Evolutionary conservation across 1,140 invertebrate genomes (phyloP), one percentile per base, ranked within the genome.

Genomic region (Aphelenchoides besseyi): DNA sequence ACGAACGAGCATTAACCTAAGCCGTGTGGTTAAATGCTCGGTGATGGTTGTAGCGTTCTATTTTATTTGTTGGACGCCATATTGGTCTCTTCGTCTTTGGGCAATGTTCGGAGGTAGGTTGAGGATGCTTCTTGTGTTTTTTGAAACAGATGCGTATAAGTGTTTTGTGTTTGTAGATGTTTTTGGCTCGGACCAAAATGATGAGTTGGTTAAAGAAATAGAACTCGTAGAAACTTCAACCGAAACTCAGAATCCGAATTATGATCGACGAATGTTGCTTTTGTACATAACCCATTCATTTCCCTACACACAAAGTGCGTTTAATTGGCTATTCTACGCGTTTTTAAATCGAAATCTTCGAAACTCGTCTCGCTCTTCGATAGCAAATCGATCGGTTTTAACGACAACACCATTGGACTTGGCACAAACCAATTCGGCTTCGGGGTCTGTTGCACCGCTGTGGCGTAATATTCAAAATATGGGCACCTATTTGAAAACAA

Each of bases 261-360:
- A 41, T 41, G 55, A 8, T 48, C 72, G 30, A n/a, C 55, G 32
- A 3, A 76, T 72, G 26, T 57, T 80, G n/a, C 53, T 78, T 23
- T 73, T 82, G 66, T 81, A 81, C 57, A 26, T 81, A 23, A 33
- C 82, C 1, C 79, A 81, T 37, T 69, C 80, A 3, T 59, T 81
- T 3, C 80, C 79, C 2, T 81, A 82, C 59, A 68, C 79, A 0
- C 80, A 82, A 63, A 77, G 72, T 61, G 80, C 80, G 18, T 82
- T 82, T 70, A 82, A 82, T 70, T 82, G 80, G 80, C 79, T 82
- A 28, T 82, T 82, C 67, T 82, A 82, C 71, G 81, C 81, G 36
- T 82, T 82, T 68, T 71, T 82, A 35, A 82, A 82, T 59, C 69
- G 76, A 29, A 82, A 82, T 68, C 55, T 82, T 35, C 74, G 80